Percentiles rank a stretch among this genome's conserved stretches.
Evolutionary conservation across 2,888 invertebrate genomes (phyloP).

Genomic region (Ochropleura leucogaster): DNA sequence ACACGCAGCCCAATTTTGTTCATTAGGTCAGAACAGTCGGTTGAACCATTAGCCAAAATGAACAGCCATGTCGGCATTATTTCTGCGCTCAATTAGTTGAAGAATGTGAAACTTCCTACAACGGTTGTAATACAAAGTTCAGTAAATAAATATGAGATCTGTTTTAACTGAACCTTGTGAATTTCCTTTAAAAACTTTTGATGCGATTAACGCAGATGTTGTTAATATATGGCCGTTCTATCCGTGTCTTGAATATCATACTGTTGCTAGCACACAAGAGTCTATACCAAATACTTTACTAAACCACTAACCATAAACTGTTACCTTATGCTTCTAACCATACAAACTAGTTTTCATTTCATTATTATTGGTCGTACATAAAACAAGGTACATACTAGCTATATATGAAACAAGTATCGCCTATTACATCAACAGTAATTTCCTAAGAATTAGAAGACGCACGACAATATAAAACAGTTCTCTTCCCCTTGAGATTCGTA

Average conservation of each 20-base stretch:
- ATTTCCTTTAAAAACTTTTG: not conserved
- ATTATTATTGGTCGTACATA: not conserved
- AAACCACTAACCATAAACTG: too few relatives aligned
- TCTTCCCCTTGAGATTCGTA: constrained; percentile 60
- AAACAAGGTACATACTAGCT: not conserved
- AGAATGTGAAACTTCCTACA: constrained; percentile 5
- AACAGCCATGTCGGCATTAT: not conserved
- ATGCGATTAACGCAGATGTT: constrained; percentile 3
- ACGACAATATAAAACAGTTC: constrained; percentile 35
- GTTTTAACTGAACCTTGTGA: not conserved
- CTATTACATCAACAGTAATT: constrained; percentile 25
- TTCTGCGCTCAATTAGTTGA: not conserved
- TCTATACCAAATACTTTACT: too few relatives aligned
- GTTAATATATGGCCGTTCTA: not conserved
- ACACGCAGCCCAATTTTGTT: constrained; percentile 5
- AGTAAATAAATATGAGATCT: not conserved
- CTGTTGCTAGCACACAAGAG: too few relatives aligned
- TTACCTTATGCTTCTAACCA: too few relatives aligned
- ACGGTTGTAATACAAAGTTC: not conserved
- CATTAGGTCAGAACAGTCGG: not conserved
- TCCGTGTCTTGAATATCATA: too few relatives aligned
- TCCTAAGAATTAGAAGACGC: constrained; percentile 24
- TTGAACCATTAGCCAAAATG: not conserved
- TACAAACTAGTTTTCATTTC: too few relatives aligned
- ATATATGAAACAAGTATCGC: not conserved